Conservation (phyloP, 2,888 invertebrate species). For the Platycheirus rosarum region DNA sequence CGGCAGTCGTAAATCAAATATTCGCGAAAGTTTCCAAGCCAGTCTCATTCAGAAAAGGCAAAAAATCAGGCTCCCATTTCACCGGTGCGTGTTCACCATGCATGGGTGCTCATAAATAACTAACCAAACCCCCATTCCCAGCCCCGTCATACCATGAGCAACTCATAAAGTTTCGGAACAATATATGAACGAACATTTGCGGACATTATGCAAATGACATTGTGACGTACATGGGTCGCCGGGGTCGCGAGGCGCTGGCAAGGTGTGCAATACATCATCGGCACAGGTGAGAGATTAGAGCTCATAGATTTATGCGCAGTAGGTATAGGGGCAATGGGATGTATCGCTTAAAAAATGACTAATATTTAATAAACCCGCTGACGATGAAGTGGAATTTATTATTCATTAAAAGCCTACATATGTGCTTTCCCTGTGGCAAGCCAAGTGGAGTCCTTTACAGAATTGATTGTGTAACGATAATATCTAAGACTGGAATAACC, state of each 20-base stretch:
- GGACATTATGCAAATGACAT: constrained; percentile 74
- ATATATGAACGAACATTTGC: constrained; percentile 62
- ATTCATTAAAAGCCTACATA: constrained; percentile 55
- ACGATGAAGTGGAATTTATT: constrained; percentile 68
- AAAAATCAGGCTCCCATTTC: constrained; percentile 53
- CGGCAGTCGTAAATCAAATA: constrained; percentile 62
- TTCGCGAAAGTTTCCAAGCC: constrained; percentile 69
- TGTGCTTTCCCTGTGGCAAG: constrained; percentile 15
- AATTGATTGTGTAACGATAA: constrained; percentile 73
- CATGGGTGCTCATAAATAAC: constrained; percentile 72
- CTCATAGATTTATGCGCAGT: constrained; percentile 66
- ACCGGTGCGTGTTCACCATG: constrained; percentile 66
- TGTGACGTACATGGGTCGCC: constrained; percentile 67
- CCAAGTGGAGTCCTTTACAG: constrained; percentile 35
- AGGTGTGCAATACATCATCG: constrained; percentile 73
- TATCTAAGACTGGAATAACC: constrained; percentile 64
- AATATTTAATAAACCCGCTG: constrained; percentile 71
- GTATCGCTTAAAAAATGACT: constrained; percentile 57
- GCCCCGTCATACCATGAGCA: constrained; percentile 47
- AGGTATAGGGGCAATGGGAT: constrained; percentile 45
- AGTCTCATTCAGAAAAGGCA: constrained; percentile 40
- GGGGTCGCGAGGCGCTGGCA: constrained; percentile 64
- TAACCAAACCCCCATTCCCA: constrained; percentile 59
- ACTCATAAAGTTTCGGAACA: constrained; percentile 62
- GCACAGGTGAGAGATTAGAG: constrained; percentile 54